These are phyloP conservation scores for Merluccius polli DNA, from an alignment of 2,797 vertebrate species.

Conservation along the genomic window DNA sequence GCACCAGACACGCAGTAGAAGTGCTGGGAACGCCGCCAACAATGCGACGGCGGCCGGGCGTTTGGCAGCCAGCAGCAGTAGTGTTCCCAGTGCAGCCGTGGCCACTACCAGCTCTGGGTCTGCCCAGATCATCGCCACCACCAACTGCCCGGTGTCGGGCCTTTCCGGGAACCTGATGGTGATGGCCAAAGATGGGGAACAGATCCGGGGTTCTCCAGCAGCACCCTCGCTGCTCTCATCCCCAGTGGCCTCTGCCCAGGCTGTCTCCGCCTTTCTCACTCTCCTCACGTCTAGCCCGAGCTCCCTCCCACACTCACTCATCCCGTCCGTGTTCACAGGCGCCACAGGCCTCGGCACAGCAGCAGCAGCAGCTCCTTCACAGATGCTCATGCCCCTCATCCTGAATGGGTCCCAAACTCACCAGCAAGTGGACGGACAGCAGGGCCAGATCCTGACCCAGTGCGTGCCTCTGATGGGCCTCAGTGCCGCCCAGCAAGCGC, in stretches of 20 bases:
- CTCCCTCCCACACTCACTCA: conserved; percentile 70
- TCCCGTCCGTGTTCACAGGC: conserved; percentile 69
- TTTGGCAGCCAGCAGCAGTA: conserved; percentile 45
- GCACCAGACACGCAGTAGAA: conserved; percentile 86
- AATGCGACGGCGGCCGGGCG: conserved; percentile 41
- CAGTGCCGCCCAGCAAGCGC: conserved; percentile 75
- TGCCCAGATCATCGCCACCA: conserved; percentile 55
- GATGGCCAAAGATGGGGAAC: conserved; percentile 70
- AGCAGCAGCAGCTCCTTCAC: conserved; percentile 36
- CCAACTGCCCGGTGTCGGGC: conserved; percentile 49
- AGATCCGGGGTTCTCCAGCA: conserved; percentile 63
- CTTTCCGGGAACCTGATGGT: conserved; percentile 63
- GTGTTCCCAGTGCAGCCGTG: conserved; percentile 48
- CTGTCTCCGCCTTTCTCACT: conserved; percentile 79
- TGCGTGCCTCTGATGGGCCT: conserved; percentile 77
- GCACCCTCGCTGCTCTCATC: conserved; percentile 73
- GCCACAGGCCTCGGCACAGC: conserved; percentile 56
- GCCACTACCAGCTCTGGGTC: conserved; percentile 46
- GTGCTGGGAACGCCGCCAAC: conserved; percentile 68
- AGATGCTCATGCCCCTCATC: conserved; percentile 79
- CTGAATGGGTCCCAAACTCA: conserved; percentile 73
- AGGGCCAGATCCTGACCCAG: conserved; percentile 73
- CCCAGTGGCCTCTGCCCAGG: conserved; percentile 76
- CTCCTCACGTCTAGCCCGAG: conserved; percentile 75
- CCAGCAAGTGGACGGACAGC: conserved; percentile 70